Evolutionary conservation across 2,888 invertebrate species (phyloP).

Genomic region (Acrobasis repandana): DNA sequence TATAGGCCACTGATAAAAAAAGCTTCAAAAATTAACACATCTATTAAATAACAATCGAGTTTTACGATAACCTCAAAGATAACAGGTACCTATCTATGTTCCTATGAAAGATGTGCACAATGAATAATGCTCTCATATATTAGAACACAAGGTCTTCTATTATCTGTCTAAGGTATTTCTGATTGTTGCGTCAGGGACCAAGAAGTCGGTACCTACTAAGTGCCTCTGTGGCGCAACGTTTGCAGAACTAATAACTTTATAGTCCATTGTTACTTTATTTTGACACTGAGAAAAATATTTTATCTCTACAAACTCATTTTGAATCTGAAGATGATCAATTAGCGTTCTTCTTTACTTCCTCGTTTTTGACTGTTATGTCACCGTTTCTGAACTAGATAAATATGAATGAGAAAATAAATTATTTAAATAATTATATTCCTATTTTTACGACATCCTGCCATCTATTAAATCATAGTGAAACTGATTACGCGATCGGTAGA

Average conservation of each 20-base stretch:
- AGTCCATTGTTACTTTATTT: conserved; percentile 35
- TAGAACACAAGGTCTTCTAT: conserved; percentile 28
- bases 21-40: background rate
- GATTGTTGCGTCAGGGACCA: conserved; percentile 32
- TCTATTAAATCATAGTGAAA: conserved; percentile 2
- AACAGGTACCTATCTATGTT: conserved; percentile 24
- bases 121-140: conserved; percentile 32
- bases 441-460: background rate
- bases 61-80: conserved; percentile 30
- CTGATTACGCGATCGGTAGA: background rate
- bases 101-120: conserved; percentile 29
- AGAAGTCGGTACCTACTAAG: conserved; percentile 22
- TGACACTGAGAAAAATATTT: conserved; percentile 11
- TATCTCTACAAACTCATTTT: conserved; percentile 4
- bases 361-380: background rate
- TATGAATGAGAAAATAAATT: conserved; percentile 5
- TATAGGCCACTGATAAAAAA: background rate
- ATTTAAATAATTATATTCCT: background rate
- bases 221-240: conserved; percentile 32
- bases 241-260: conserved; percentile 38
- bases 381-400: conserved; percentile 6
- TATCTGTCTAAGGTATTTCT: conserved; percentile 23
- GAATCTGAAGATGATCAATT: conserved; percentile 4
- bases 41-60: background rate
- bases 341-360: conserved; percentile 2